These are phyloP conservation scores for Cinara cedri DNA, from an alignment of 2,888 invertebrate species.

Conservation along the genomic window DNA sequence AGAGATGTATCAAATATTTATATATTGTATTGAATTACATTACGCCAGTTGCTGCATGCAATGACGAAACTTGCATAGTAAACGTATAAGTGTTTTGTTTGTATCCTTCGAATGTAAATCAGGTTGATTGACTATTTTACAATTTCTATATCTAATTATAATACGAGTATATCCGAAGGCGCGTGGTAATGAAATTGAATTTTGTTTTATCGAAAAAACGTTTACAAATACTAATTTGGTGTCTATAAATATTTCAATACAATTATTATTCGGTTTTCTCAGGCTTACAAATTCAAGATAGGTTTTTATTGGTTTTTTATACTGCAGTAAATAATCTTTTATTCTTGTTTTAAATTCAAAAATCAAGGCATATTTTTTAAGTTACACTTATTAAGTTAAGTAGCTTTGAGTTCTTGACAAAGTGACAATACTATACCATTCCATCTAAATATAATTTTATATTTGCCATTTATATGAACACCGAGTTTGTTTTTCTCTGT, in stretches of 20 bases:
- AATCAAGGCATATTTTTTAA: too few relatives aligned
- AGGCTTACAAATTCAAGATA: too few relatives aligned
- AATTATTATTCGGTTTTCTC: too few relatives aligned
- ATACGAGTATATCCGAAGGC: background rate
- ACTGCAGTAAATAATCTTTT: too few relatives aligned
- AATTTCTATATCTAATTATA: slow-evolving; percentile 1
- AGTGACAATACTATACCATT: too few relatives aligned
- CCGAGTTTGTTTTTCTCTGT: background rate
- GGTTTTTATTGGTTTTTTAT: too few relatives aligned
- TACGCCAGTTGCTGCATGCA: background rate
- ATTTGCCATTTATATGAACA: background rate
- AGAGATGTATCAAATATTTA: background rate
- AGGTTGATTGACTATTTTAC: background rate
- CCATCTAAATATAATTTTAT: background rate
- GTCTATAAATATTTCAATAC: too few relatives aligned
- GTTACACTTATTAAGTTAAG: too few relatives aligned
- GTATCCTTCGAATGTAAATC: slow-evolving; percentile 10
- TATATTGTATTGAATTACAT: slow-evolving; percentile 27
- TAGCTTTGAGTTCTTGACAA: too few relatives aligned
- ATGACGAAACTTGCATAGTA: slow-evolving; percentile 10
- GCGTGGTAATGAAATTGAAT: background rate
- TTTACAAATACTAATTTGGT: too few relatives aligned
- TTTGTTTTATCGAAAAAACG: too few relatives aligned
- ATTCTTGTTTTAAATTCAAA: too few relatives aligned
- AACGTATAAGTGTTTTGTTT: slow-evolving; percentile 2